phyloP scores from a whole-genome alignment of 2,888 invertebrate species.

The Lottia gigantea region DNA sequence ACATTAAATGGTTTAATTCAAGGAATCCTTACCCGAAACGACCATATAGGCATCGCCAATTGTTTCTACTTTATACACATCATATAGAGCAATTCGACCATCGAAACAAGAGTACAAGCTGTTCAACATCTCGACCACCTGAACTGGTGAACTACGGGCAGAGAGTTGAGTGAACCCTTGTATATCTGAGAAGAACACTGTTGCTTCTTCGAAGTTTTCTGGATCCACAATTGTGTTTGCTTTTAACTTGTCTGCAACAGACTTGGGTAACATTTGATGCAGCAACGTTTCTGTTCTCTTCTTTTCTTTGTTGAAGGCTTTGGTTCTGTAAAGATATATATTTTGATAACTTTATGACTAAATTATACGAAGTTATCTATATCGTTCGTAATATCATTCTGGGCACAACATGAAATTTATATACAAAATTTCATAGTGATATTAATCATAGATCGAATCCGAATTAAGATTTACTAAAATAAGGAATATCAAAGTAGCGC shows the following conservation, averaged over 20 bases:
- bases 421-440: no score
- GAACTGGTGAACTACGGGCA: constrained; percentile 49
- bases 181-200: constrained; percentile 53
- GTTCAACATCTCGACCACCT: constrained; percentile 57
- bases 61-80: constrained; percentile 53
- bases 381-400: no score
- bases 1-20: no score
- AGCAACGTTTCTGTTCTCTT: constrained; percentile 49
- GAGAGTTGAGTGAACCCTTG: constrained; percentile 54
- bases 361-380: no score
- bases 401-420: no score
- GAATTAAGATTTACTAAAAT: no score
- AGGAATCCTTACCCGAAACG: constrained; percentile 29
- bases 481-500: no score
- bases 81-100: constrained; percentile 47
- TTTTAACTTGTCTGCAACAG: constrained; percentile 48
- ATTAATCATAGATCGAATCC: no score
- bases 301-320: constrained; percentile 48
- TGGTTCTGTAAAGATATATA: constrained; percentile 36
- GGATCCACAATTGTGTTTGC: constrained; percentile 46
- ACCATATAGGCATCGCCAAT: constrained; percentile 43
- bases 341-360: background rate
- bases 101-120: constrained; percentile 51
- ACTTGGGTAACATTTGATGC: constrained; percentile 52
- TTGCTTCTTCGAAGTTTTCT: constrained; percentile 46